Conservation (phyloP, 2,797 vertebrate genomes). For the Labeo calbasu region DNA sequence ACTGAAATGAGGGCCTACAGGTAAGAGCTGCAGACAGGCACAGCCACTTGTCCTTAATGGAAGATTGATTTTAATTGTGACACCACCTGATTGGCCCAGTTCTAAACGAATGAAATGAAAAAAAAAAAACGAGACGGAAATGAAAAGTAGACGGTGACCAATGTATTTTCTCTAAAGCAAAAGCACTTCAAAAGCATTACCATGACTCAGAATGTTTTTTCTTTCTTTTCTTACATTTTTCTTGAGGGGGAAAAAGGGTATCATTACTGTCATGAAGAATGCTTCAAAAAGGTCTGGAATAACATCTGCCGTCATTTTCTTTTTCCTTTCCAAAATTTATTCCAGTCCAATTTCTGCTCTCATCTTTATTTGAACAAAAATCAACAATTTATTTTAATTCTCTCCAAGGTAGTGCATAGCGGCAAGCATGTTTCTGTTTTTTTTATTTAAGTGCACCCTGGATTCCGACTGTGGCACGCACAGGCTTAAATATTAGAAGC, state of each 20-base stretch:
- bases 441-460: conserved; percentile 14
- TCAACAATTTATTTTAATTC: not conserved
- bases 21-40: conserved; percentile 54
- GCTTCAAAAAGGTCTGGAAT: conserved; percentile 31
- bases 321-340: not conserved
- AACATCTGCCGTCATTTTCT: conserved; percentile 3
- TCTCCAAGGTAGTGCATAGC: not conserved
- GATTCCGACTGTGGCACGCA: conserved; percentile 1
- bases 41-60: conserved; percentile 54
- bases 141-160: conserved; percentile 40
- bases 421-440: not conserved
- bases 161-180: conserved; percentile 33
- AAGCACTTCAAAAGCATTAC: conserved; percentile 40
- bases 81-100: conserved; percentile 35
- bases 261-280: conserved; percentile 25
- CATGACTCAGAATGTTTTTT: not conserved
- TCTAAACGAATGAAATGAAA: conserved; percentile 13
- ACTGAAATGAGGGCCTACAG: conserved; percentile 57
- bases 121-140: conserved; percentile 15
- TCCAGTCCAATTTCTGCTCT: not conserved
- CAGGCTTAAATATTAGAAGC: conserved; percentile 32
- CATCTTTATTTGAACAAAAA: not conserved
- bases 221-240: conserved; percentile 2
- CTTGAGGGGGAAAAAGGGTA: conserved; percentile 26
- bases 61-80: conserved; percentile 62